A percentile compares a stretch with the other conserved stretches of the same genome.
These are phyloP conservation scores for Hyposoter dolosus DNA, from an alignment of 2,888 invertebrate genomes.

Conservation along the genomic window DNA sequence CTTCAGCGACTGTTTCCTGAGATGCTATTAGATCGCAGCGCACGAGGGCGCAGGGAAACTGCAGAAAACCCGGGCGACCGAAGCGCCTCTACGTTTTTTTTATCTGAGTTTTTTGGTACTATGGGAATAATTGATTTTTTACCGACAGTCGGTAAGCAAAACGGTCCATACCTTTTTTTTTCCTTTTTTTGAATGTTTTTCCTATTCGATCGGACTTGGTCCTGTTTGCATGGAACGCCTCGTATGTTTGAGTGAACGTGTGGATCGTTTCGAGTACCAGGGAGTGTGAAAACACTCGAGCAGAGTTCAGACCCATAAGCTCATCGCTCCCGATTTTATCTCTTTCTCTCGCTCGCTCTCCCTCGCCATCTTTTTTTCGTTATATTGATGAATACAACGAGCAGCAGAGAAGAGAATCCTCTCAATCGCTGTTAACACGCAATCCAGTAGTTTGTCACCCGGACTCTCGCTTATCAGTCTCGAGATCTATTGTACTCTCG, in stretches of 20 bases:
- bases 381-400: slow-evolving; percentile 45
- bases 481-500: not conserved
- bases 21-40: no score
- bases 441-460: slow-evolving; percentile 35
- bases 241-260: not conserved
- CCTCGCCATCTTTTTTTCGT: not conserved
- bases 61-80: no score
- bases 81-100: no score
- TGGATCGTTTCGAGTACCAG: slow-evolving; percentile 24
- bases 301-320: slow-evolving; percentile 47
- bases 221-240: not conserved
- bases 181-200: not conserved
- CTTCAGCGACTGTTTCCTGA: no score
- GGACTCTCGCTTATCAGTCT: slow-evolving; percentile 29
- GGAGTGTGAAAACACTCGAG: slow-evolving; percentile 56
- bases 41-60: no score
- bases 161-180: not conserved
- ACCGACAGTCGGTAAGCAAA: no score
- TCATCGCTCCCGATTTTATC: slow-evolving; percentile 1
- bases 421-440: slow-evolving; percentile 58
- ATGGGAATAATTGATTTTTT: not conserved
- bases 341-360: not conserved
- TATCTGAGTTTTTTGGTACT: not conserved
- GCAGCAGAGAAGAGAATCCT: slow-evolving; percentile 43
- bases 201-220: not conserved